Percentiles rank a stretch among this genome's conserved stretches.
Evolutionary conservation across 2,888 invertebrate genomes (phyloP).

Genomic region (Aphrophora alni): DNA sequence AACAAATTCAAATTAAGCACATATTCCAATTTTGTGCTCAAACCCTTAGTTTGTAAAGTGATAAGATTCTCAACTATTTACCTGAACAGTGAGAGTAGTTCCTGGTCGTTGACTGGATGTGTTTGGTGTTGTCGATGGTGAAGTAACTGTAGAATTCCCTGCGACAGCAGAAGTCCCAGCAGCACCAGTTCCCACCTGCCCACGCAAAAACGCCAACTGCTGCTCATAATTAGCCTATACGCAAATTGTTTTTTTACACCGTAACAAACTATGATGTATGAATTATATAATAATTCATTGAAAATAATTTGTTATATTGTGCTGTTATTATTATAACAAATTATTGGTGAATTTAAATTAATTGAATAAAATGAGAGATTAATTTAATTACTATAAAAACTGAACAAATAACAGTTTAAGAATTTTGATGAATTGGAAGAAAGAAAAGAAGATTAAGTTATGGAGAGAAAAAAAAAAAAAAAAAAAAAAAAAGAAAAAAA

Average conservation of each 20-base stretch:
- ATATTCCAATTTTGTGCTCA: too few species aligned
- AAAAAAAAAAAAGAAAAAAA: too few species aligned
- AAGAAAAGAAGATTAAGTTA: too few species aligned
- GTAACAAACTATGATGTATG: background rate
- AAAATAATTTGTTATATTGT: too few species aligned
- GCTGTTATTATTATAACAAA: too few species aligned
- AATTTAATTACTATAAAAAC: too few species aligned
- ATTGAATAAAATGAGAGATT: too few species aligned
- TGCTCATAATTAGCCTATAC: constrained; percentile 33
- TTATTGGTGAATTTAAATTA: constrained; percentile 23
- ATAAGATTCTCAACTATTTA: background rate
- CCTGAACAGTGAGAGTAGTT: constrained; percentile 33
- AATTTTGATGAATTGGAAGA: too few species aligned
- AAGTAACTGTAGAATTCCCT: constrained; percentile 36
- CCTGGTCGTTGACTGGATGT: constrained; percentile 1
- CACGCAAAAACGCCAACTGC: constrained; percentile 43
- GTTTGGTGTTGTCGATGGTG: constrained; percentile 6
- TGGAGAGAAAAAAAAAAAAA: too few species aligned
- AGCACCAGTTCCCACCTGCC: constrained; percentile 31
- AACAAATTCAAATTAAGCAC: too few species aligned
- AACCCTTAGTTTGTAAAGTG: too few species aligned
- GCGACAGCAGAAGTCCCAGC: constrained; percentile 26
- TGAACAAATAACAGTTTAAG: too few species aligned
- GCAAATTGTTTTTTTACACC: background rate
- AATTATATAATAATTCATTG: background rate